Conservation (phyloP, 1,140 invertebrate species). For the Colletes gigas region DNA sequence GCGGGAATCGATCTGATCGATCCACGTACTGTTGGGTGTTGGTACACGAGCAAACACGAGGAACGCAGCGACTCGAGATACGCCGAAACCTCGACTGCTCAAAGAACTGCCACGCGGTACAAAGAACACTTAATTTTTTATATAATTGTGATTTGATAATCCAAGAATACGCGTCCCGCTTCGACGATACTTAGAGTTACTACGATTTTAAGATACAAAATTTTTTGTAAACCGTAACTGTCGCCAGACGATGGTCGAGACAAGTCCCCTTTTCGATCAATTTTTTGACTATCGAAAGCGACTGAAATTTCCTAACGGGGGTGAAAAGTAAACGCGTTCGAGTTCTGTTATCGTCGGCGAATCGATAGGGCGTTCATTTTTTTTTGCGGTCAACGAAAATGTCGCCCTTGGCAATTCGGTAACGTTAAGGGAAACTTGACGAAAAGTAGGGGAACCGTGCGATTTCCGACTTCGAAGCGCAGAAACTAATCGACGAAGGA, state of each 20-base stretch:
- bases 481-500: background rate
- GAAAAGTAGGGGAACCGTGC: background rate
- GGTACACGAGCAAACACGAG: background rate
- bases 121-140: constrained; percentile 49
- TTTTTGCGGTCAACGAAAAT: constrained; percentile 62
- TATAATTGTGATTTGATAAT: constrained; percentile 45
- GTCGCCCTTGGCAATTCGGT: constrained; percentile 44
- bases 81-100: constrained; percentile 52
- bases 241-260: background rate
- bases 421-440: background rate
- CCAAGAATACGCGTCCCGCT: constrained; percentile 15
- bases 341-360: constrained; percentile 12
- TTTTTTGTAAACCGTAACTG: constrained; percentile 36
- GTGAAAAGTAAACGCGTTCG: background rate
- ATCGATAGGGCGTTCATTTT: constrained; percentile 56
- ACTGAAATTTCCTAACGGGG: background rate
- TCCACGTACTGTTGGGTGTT: background rate
- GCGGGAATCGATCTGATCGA: background rate
- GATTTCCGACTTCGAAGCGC: background rate
- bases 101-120: constrained; percentile 5
- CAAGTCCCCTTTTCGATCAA: constrained; percentile 2
- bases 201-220: constrained; percentile 10
- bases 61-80: constrained; percentile 16
- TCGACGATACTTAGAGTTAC: constrained; percentile 24
- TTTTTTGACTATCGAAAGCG: constrained; percentile 12